phyloP scores from a whole-genome alignment of 2,113 vertebrate species.

The Daubentonia madagascariensis region DNA sequence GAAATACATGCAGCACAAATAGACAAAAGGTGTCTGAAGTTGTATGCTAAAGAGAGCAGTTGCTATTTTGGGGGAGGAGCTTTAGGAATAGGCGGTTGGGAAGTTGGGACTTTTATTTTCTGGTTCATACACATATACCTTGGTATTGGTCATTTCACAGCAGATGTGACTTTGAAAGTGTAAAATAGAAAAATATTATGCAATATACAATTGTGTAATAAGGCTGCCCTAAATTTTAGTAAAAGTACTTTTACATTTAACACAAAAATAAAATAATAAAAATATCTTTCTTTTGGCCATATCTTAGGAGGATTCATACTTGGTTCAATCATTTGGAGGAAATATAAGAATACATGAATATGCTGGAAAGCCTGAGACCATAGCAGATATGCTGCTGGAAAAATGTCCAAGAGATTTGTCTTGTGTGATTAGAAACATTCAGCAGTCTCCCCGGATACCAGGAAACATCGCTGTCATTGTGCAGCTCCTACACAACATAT shows the following conservation, averaged over 20 bases:
- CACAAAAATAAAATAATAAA: not conserved
- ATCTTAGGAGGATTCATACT: not conserved
- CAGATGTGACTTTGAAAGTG: not conserved
- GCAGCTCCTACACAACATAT: slow-evolving; percentile 79
- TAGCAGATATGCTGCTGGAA: slow-evolving; percentile 26
- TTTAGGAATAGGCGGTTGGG: not conserved
- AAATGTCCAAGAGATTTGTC: slow-evolving; percentile 79
- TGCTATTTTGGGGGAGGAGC: not conserved
- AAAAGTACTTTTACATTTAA: not conserved
- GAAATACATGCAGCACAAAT: too few species aligned
- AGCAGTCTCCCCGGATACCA: slow-evolving; percentile 76
- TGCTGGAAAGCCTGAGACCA: not conserved
- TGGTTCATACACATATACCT: not conserved
- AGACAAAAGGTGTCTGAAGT: not conserved
- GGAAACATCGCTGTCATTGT: slow-evolving; percentile 83
- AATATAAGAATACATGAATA: not conserved
- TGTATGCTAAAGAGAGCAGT: not conserved
- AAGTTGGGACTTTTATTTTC: not conserved
- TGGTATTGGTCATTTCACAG: not conserved
- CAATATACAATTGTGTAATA: not conserved
- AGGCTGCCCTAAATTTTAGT: not conserved
- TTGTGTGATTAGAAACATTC: slow-evolving; percentile 74
- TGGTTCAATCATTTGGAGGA: fast-evolving
- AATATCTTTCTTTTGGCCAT: not conserved
- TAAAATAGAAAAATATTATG: not conserved